A percentile compares a stretch with the other conserved stretches of the same genome.
phyloP scores from a whole-genome alignment of 1,140 invertebrate species.

The Diorhabda elongata region DNA sequence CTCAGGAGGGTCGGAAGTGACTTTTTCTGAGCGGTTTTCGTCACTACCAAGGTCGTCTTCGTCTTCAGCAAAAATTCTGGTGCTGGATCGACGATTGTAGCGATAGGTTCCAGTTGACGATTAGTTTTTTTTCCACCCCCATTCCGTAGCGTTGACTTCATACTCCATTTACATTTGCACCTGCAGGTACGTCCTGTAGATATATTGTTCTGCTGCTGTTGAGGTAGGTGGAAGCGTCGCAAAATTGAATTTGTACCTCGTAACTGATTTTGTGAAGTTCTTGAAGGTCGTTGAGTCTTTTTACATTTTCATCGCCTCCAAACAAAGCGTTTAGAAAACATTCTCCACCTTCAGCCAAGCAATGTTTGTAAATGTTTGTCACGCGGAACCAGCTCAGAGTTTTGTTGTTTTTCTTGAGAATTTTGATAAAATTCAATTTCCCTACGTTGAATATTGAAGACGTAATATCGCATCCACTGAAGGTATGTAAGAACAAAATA shows the following conservation, averaged over 20 bases:
- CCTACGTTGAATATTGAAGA: too few species aligned
- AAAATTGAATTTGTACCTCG: conserved; percentile 3
- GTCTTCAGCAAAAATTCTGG: conserved; percentile 12
- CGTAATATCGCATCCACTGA: too few species aligned
- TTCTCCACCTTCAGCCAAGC: too few species aligned
- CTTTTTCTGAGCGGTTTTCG: too few species aligned
- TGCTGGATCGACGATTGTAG: not conserved
- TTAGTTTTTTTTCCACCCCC: not conserved
- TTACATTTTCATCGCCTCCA: not conserved
- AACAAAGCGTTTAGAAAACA: not conserved
- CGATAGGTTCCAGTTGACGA: not conserved
- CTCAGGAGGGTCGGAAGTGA: too few species aligned
- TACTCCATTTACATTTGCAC: not conserved
- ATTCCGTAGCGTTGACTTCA: not conserved
- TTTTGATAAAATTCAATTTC: too few species aligned
- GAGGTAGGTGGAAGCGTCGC: not conserved
- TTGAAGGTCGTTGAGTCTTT: not conserved
- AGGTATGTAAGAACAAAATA: not conserved
- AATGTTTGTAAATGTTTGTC: too few species aligned
- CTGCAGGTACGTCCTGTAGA: not conserved
- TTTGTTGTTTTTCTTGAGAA: too few species aligned
- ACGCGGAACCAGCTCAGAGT: too few species aligned
- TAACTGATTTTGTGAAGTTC: conserved; percentile 1
- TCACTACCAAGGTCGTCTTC: not conserved
- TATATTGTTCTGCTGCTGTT: not conserved